A percentile compares a stretch with the other conserved stretches of the same genome.
These are phyloP conservation scores for Aphrophora alni DNA, from an alignment of 2,888 invertebrate genomes.

Conservation along the genomic window DNA sequence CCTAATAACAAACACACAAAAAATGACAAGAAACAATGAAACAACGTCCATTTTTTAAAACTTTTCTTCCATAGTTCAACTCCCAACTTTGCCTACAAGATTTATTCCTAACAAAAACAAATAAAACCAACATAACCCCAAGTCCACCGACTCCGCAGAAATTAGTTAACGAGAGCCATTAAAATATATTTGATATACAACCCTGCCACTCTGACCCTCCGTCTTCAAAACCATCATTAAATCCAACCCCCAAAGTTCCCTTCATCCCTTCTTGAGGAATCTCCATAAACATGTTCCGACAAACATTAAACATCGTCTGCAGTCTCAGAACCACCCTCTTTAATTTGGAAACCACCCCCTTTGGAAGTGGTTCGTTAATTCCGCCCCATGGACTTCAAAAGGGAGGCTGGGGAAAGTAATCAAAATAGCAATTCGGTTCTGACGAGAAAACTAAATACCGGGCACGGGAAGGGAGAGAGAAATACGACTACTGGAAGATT, in stretches of 20 bases:
- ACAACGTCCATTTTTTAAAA: no score
- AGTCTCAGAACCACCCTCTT: background rate
- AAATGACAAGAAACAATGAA: no score
- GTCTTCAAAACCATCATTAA: no score
- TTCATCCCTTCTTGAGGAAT: background rate
- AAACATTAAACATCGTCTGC: background rate
- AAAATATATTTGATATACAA: no score
- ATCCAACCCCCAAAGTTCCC: background rate
- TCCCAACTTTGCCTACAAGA: no score
- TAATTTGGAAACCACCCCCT: conserved; percentile 4
- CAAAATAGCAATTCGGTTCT: background rate
- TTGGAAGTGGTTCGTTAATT: background rate
- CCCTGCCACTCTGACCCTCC: background rate
- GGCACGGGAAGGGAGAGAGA: no score
- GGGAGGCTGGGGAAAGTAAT: background rate
- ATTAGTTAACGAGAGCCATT: background rate
- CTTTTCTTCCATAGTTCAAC: no score
- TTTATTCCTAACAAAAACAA: no score
- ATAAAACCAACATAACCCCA: no score
- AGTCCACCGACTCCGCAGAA: no score
- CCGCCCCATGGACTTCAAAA: background rate
- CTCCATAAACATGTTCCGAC: background rate
- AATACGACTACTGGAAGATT: background rate
- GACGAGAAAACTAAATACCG: background rate
- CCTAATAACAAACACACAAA: no score